Percentiles rank a stretch among this genome's conserved stretches.
Conservation (phyloP, 2,113 vertebrate species). For the Stictonetta naevosa region DNA sequence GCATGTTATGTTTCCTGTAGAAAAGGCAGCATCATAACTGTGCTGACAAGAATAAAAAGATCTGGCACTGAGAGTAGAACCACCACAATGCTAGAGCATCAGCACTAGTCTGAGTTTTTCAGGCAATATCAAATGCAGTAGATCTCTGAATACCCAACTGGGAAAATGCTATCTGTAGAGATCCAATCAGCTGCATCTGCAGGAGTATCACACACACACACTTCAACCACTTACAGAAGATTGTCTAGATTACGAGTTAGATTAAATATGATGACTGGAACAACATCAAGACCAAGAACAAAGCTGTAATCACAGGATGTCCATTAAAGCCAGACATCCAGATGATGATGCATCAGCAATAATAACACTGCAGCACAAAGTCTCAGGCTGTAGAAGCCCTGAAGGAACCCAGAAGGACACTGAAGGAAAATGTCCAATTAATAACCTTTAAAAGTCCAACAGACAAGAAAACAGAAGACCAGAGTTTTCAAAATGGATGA, state of each 20-base stretch:
- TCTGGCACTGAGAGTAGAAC: background rate
- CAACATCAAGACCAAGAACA: background rate
- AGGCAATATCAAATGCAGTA: fast-evolving
- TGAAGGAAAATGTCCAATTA: background rate
- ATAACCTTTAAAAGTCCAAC: background rate
- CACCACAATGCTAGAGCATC: background rate
- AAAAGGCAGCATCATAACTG: background rate
- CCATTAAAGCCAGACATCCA: background rate
- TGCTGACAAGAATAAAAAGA: background rate
- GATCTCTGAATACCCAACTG: background rate
- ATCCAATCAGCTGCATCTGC: background rate
- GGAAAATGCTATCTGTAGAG: background rate
- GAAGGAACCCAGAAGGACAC: background rate
- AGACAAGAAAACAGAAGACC: background rate
- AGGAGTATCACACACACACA: background rate
- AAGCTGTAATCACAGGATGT: background rate
- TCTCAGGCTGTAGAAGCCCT: background rate
- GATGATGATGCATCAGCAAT: background rate
- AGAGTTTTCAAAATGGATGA: background rate
- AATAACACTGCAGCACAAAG: background rate
- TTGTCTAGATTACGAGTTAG: background rate
- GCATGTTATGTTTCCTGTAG: too few relatives aligned
- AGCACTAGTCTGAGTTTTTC: background rate
- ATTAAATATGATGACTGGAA: background rate
- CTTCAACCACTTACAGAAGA: background rate